Base-by-base conservation (phyloP, 53 echinoderm and acorn worm genomes). In the Holothuria scabra region DNA sequence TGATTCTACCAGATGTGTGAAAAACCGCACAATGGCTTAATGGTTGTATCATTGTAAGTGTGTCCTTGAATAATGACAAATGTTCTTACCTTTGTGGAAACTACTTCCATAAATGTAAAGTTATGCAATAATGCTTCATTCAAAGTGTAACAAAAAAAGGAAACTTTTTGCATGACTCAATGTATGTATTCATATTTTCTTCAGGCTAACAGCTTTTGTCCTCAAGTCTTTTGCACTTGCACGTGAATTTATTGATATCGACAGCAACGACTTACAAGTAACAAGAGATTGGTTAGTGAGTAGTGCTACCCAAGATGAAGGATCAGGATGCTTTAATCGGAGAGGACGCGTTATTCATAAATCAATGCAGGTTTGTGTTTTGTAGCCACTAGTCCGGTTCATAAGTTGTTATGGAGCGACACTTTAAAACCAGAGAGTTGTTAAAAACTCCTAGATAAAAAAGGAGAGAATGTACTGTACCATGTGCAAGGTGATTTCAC, bases 211-310 rank as follows among this genome's bases (percentile, higher is more conserved):
- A 30, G 94, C 99, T 9, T 95, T 93, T 48, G 99, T 95, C 1
- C 67, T 99, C 52, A 86, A 87, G 83, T 93, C 91, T 10, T 99
- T 94, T 64, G 87, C 89, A 4, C 91, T 90, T 65, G 94, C 99
- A 2, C 48, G 78, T 28, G 79, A 92, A n/a, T 99, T 87, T 67
- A 99, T 99, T 61, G 85, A 33, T 12, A 93, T 99, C 48, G 99
- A 99, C 74, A 30, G 83, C 61, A 67, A 67, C 2, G 87, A 99
- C 68, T 64, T 99, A 34, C 67, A 81, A 21, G 80, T 85, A 11
- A 93, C 91, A 31, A 86, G 85, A 46, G 30, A 59, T 18, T 99
- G 99, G 99, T 81, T 99, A 65, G 19, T 24, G 1, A 56, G 29
- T 14, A 67, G 37, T 9, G 58, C 57, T 24, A 86, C 80, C 8